phyloP scores from a whole-genome alignment of 2,113 vertebrate genomes.

The Petrocephalus zakoni region DNA sequence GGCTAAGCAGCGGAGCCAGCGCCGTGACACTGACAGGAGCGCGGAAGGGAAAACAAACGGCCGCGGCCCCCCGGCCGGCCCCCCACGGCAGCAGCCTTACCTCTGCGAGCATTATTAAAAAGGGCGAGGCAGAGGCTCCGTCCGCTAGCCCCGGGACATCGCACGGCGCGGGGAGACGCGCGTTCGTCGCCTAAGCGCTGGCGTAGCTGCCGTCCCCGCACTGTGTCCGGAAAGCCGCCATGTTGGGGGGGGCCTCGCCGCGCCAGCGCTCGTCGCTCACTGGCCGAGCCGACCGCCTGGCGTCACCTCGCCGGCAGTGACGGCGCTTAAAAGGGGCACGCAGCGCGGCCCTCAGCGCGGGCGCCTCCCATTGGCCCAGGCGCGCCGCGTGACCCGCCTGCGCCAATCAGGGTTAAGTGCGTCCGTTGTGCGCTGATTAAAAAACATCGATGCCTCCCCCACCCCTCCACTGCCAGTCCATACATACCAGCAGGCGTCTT shows the following conservation, averaged over 20 bases:
- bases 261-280: constrained; percentile 43
- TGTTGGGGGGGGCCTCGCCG: constrained; percentile 59
- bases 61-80: neutral
- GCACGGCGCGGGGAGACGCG: constrained; percentile 32
- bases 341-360: constrained; percentile 2
- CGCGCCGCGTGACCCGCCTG: neutral
- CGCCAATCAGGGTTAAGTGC: neutral
- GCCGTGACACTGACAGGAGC: constrained; percentile 26
- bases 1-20: constrained; percentile 38
- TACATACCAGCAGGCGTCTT: neutral
- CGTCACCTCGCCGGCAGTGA: constrained; percentile 38
- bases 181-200: constrained; percentile 50
- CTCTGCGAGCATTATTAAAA: constrained; percentile 68
- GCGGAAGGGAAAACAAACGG: constrained; percentile 37
- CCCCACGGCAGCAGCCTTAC: constrained; percentile 47
- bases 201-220: constrained; percentile 55
- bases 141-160: constrained; percentile 62
- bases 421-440: neutral
- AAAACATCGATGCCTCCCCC: neutral
- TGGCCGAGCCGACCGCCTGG: constrained; percentile 42
- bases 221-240: constrained; percentile 62
- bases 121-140: constrained; percentile 46
- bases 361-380: neutral
- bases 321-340: neutral
- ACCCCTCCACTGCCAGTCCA: neutral